A percentile compares a stretch with the other conserved stretches of the same genome.
phyloP scores from a whole-genome alignment of 2,113 vertebrate genomes.

The Oreotragus oreotragus region DNA sequence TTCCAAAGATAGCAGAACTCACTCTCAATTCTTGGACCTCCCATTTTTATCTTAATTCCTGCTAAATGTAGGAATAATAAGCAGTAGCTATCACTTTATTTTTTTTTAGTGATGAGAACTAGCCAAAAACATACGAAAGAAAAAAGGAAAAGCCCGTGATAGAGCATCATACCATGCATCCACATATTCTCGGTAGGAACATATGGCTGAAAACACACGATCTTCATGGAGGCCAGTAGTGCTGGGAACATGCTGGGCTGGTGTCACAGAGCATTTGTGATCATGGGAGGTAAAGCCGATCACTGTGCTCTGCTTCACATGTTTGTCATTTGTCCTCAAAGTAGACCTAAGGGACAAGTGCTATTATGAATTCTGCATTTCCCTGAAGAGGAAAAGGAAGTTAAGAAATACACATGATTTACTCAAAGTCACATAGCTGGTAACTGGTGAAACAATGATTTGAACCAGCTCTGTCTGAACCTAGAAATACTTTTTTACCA shows the following conservation, averaged over 20 bases:
- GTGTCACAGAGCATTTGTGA: not conserved
- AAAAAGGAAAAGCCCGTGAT: not conserved
- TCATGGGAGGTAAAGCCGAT: not conserved
- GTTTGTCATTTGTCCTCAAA: not conserved
- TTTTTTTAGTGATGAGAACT: not conserved
- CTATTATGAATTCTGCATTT: not conserved
- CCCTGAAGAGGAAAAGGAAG: not conserved
- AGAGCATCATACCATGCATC: not conserved
- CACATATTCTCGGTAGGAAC: not conserved
- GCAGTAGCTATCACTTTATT: not conserved
- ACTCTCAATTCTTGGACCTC: not conserved
- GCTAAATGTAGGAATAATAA: not conserved
- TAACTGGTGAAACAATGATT: not conserved
- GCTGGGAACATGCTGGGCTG: not conserved
- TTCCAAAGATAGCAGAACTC: not conserved
- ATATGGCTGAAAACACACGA: not conserved
- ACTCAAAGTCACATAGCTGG: not conserved
- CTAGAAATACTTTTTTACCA: not conserved
- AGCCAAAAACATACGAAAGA: not conserved
- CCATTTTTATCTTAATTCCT: constrained; percentile 9
- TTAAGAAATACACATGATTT: not conserved
- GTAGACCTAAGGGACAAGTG: not conserved
- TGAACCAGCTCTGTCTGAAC: not conserved
- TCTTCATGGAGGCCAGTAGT: not conserved
- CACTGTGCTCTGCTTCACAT: not conserved